Evolutionary conservation across 1,140 invertebrate species (phyloP).

Genomic region (Sitobion miscanthi): DNA sequence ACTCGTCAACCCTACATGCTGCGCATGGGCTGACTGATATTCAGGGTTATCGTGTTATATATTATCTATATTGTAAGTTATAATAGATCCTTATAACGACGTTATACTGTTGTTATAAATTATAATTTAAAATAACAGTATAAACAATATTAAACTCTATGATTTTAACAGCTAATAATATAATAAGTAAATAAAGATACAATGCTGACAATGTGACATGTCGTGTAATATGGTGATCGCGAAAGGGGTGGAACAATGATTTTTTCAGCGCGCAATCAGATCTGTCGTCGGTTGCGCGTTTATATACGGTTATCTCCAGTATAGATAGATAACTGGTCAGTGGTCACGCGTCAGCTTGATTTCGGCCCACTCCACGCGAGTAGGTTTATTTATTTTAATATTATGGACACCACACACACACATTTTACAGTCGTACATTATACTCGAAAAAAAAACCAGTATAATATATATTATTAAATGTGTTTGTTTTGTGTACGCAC

Average conservation of each 20-base stretch:
- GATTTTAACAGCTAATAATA: too few species aligned
- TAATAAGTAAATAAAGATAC: too few species aligned
- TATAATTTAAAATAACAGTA: too few species aligned
- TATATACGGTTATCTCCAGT: neutral
- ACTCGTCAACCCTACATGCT: too few species aligned
- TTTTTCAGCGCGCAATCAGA: neutral
- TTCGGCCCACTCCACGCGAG: neutral
- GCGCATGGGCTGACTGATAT: neutral
- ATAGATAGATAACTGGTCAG: neutral
- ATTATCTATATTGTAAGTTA: neutral
- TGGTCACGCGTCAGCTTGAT: neutral
- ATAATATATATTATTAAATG: neutral
- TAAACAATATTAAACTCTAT: too few species aligned
- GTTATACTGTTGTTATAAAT: neutral
- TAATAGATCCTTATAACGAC: neutral
- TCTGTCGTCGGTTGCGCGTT: neutral
- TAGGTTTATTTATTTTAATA: neutral
- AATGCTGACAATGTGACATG: too few species aligned
- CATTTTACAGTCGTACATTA: constrained; percentile 8
- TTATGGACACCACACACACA: neutral
- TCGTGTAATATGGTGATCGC: too few species aligned
- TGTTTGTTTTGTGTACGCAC: neutral
- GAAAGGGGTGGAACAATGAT: neutral
- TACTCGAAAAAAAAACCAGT: neutral
- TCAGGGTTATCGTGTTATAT: neutral